Percentiles rank a stretch among this genome's conserved stretches.
phyloP scores from a whole-genome alignment of 1,140 invertebrate genomes.

The Drosophila kepulauana region DNA sequence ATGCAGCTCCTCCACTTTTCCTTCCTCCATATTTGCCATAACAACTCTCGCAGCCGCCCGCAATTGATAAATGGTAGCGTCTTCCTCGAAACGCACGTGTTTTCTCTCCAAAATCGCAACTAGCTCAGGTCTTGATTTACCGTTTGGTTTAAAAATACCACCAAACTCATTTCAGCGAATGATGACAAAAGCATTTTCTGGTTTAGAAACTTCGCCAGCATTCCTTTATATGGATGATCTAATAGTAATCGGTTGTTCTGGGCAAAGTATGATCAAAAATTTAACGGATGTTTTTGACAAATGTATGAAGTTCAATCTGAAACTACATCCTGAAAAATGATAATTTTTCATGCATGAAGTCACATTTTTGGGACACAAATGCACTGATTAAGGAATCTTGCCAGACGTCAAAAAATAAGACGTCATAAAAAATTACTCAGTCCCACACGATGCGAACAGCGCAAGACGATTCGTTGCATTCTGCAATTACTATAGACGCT shows the following conservation, averaged over 20 bases:
- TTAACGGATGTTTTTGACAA: slow-evolving; percentile 3
- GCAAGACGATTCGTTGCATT: not conserved
- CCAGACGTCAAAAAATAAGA: slow-evolving; percentile 14
- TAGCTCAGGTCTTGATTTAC: not conserved
- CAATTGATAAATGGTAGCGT: no score
- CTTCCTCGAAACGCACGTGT: no score
- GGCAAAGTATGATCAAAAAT: not conserved
- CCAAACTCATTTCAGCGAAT: slow-evolving; percentile 5
- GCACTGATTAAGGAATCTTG: not conserved
- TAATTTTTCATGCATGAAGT: no score
- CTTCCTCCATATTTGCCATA: no score
- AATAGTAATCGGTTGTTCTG: slow-evolving; percentile 10
- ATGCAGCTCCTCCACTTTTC: no score
- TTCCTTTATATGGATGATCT: slow-evolving; percentile 13
- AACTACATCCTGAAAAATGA: no score
- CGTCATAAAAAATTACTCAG: not conserved
- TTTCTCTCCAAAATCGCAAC: no score
- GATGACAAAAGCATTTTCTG: slow-evolving; percentile 5
- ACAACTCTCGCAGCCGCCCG: no score
- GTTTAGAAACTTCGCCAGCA: not conserved
- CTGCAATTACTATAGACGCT: not conserved
- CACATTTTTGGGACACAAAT: no score
- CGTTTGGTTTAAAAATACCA: slow-evolving; percentile 5
- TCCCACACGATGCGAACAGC: not conserved
- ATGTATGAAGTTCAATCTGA: not conserved